A percentile compares a stretch with the other conserved stretches of the same genome.
These are phyloP conservation scores for Pyrocephalus nanus DNA, from an alignment of 2,797 vertebrate species.

Conservation along the genomic window DNA sequence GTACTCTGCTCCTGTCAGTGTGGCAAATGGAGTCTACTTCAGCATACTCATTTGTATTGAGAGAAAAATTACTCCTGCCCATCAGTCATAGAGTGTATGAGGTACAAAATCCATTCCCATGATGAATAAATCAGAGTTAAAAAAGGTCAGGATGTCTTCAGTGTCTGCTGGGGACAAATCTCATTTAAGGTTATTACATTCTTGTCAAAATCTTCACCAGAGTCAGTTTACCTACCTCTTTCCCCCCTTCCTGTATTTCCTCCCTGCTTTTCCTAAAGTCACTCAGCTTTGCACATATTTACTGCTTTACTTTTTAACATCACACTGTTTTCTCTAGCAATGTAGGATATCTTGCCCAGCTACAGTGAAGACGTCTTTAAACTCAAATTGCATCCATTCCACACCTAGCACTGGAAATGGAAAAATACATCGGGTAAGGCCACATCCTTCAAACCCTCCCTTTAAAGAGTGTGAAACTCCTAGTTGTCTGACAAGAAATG, in stretches of 20 bases:
- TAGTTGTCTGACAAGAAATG: background rate
- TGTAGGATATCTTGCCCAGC: background rate
- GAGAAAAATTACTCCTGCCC: slow-evolving; percentile 61
- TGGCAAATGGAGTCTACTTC: slow-evolving; percentile 63
- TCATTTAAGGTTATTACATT: slow-evolving; percentile 52
- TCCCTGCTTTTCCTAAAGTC: background rate
- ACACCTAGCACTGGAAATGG: background rate
- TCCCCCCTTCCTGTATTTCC: background rate
- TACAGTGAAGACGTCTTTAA: background rate
- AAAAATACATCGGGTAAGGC: background rate
- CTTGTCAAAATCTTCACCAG: slow-evolving; percentile 32
- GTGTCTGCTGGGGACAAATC: slow-evolving; percentile 30
- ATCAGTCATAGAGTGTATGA: slow-evolving; percentile 47
- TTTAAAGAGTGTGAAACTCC: background rate
- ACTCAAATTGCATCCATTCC: background rate
- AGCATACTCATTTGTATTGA: background rate
- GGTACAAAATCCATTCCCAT: slow-evolving; percentile 42
- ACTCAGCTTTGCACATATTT: background rate
- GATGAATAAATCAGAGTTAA: slow-evolving; percentile 58
- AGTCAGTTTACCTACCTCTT: slow-evolving; percentile 5
- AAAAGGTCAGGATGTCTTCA: slow-evolving; percentile 59
- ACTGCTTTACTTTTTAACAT: background rate
- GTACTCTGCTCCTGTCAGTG: slow-evolving; percentile 45
- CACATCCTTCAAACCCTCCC: background rate
- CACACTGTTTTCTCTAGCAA: background rate